These are phyloP conservation scores for Struthio camelus DNA, from an alignment of 2,113 vertebrate species.

Conservation along the genomic window DNA sequence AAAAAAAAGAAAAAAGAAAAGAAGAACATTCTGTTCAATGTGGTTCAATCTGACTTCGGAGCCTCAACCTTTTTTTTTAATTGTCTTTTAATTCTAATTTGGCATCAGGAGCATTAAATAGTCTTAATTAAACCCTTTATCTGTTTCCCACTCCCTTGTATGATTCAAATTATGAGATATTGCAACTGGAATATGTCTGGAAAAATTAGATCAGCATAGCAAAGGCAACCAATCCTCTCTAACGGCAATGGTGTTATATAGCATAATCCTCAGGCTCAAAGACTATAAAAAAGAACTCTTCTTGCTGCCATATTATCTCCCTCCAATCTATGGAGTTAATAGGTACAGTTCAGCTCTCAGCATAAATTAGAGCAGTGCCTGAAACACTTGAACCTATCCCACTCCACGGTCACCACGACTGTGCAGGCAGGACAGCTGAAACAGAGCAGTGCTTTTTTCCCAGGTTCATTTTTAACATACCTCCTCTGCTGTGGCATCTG, in stretches of 20 bases:
- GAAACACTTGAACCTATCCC: background rate
- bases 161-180: background rate
- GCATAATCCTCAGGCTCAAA: background rate
- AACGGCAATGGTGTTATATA: background rate
- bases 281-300: background rate
- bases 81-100: background rate
- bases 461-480: background rate
- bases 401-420: background rate
- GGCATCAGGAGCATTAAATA: background rate
- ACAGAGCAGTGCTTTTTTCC: fast-evolving
- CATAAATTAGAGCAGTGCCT: background rate
- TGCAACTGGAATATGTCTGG: background rate
- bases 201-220: background rate
- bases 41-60: background rate
- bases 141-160: background rate
- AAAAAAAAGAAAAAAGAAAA: background rate
- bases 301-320: background rate
- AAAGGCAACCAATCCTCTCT: background rate
- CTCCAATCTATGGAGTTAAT: background rate
- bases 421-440: background rate
- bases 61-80: fast-evolving
- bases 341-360: background rate
- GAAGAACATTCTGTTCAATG: background rate
- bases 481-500: background rate
- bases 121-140: background rate